These are phyloP conservation scores for Lepeophtheirus nordmannii DNA, from an alignment of 2,888 invertebrate species.

Conservation along the genomic window DNA sequence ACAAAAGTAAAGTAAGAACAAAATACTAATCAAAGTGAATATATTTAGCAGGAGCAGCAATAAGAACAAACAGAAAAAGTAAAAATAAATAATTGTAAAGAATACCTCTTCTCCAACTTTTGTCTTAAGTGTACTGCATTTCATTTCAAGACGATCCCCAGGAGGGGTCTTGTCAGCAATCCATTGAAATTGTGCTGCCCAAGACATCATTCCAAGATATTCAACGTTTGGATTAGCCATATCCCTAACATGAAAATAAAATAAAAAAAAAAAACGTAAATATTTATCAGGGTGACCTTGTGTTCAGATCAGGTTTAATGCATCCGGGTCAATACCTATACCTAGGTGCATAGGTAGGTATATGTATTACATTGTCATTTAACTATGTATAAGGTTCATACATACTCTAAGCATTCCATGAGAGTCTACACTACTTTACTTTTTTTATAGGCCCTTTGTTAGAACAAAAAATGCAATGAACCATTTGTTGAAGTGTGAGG, in stretches of 20 bases:
- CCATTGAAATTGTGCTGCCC: constrained; percentile 81
- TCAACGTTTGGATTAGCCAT: constrained; percentile 89
- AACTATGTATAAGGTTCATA: no score
- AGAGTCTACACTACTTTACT: no score
- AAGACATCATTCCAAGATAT: constrained; percentile 93
- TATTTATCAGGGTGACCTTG: constrained; percentile 38
- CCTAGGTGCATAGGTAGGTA: neutral
- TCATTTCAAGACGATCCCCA: constrained; percentile 62
- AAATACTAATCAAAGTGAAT: constrained; percentile 7
- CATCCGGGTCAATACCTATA: constrained; percentile 33
- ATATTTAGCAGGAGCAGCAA: no score
- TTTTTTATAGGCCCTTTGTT: no score
- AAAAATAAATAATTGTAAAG: no score
- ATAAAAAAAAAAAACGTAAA: constrained; percentile 28
- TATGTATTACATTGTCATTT: neutral
- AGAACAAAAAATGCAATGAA: no score
- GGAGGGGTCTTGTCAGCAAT: constrained; percentile 66
- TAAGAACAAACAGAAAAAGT: neutral
- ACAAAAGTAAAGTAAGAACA: no score
- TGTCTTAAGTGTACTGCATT: constrained; percentile 14
- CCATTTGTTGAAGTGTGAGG: no score
- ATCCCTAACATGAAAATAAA: constrained; percentile 45
- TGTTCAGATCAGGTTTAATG: constrained; percentile 36
- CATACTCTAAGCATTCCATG: no score
- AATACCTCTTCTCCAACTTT: constrained; percentile 13